Base-by-base conservation (phyloP, 2,113 vertebrate genomes). In the Proterorhinus semilunaris region DNA sequence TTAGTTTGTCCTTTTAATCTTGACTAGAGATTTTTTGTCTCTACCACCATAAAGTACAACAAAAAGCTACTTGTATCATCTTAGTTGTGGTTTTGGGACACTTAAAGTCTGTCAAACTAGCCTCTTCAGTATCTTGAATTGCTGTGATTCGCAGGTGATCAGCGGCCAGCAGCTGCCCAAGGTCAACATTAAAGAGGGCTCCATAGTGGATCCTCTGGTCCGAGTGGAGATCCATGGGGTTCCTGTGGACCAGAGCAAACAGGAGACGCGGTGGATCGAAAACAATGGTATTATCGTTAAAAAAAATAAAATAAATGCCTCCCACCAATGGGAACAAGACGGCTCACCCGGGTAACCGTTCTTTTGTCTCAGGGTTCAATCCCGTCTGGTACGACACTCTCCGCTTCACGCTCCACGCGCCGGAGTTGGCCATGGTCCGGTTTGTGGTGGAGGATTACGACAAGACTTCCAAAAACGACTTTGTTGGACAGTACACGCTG, bases 91-190 rank as follows among this genome's bases (percentile, higher is more conserved):
- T 36, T 36, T 36, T 36, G 27, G 27, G 27, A 36, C 27, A 36
- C 27, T 36, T 4, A 36, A 5, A 36, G 27, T 36, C 27, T 36
- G 27, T 36, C 27, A 36, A 36, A 36, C 21, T 21, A 21, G 21
- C 21, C 21, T 21, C 21, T 21, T 21, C 1, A 21, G 21, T 21
- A 36, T 36, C 27, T 36, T 36, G 4, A 36, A 36, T 36, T 36
- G 0, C 27, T 45, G 80, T 11, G 69, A 1, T 83, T 74, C 52
- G 7, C 81, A 98, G 97, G 93, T 99, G 59, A 98, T 99, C 83
- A 98, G 97, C 0, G 97, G 95, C 50, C 97, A 99, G 88, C 95
- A 96, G 84, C 90, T 98, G 21, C 97, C 97, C 47, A 98, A 99
- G 82, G 94, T 96, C 74, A 94, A 94, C 80, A 94, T 92, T 78